Evolutionary conservation across 2,113 vertebrate genomes (phyloP), one percentile per base, ranked within the genome.

Genomic region (Herpetotheres cachinnans): DNA sequence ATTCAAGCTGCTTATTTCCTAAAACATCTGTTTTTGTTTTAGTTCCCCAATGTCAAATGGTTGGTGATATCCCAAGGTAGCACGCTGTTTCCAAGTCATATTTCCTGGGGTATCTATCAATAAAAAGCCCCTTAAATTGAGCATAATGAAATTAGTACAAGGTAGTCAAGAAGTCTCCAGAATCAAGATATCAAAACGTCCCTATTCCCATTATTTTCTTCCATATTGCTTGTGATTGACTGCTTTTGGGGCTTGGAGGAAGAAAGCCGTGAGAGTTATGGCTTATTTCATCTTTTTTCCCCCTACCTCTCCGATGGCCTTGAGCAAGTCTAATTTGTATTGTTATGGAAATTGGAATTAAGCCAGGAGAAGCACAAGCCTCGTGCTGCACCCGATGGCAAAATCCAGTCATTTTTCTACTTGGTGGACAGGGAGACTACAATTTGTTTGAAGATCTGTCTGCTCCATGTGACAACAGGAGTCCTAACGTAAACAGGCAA

Each of bases 11-110:
- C 93, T 97, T 96, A 72, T 89, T 94, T 96, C 89, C 89, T 90
- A 95, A 96, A 97, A 96, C 94, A 97, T 97, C 93, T 91, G 89
- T 49, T 97, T 96, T 90, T 89, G 86, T 87, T 97, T 97, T 94
- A 91, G 89, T 70, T 78, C 81, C 71, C 94, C 93, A 89, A 50
- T 77, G 94, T 93, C 82, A 96, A 97, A 94, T 83, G 83, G 82
- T 55, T 94, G 65, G 44, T 80, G 93, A 93, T 96, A 79, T 71
- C 82, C 81, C 96, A 89, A 61, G 95, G 66, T 97, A 95, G n/a
- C 88, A 56, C 3, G 1, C 36, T 77, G 72, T 83, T 96, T 98
- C 76, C 86, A 95, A 93, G 94, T 95, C 76, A 34, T 86, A 76
- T 88, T 84, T 90, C 59, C 63, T 90, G 79, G 91, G 67, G 61